Percentiles rank a stretch among this genome's conserved stretches.
These are phyloP conservation scores for Calosoma granatense DNA, from an alignment of 1,140 invertebrate genomes.

Conservation along the genomic window DNA sequence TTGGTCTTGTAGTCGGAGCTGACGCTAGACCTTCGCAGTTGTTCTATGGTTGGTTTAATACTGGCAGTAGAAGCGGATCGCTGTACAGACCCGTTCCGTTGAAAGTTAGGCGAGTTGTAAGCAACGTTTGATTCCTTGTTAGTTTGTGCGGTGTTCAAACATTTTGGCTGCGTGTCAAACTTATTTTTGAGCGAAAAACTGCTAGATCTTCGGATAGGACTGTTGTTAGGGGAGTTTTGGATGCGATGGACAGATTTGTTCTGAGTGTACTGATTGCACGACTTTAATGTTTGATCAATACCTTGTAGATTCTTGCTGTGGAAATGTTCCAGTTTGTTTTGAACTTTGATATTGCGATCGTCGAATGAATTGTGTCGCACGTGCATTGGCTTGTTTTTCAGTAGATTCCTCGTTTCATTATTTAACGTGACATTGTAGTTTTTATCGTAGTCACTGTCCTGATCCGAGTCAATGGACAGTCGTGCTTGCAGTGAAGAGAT, in stretches of 20 bases:
- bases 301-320: conserved; percentile 31
- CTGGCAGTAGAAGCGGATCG: conserved; percentile 29
- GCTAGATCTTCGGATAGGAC: conserved; percentile 30
- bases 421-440: conserved; percentile 25
- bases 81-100: conserved; percentile 25
- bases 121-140: conserved; percentile 25
- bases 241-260: conserved; percentile 23
- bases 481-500: conserved; percentile 51
- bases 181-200: conserved; percentile 33
- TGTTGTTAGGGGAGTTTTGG: conserved; percentile 33
- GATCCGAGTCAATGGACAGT: conserved; percentile 33
- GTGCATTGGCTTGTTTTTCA: conserved; percentile 32
- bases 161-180: conserved; percentile 21
- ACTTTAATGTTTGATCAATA: conserved; percentile 32
- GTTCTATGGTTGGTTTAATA: conserved; percentile 24
- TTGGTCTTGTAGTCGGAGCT: conserved; percentile 27
- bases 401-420: conserved; percentile 28
- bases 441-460: conserved; percentile 28
- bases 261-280: conserved; percentile 27
- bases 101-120: conserved; percentile 23
- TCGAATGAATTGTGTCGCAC: conserved; percentile 41
- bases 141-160: conserved; percentile 15
- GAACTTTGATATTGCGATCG: conserved; percentile 29
- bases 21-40: conserved; percentile 17
- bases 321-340: conserved; percentile 34